Percentiles rank a stretch among this genome's conserved stretches.
Conservation (phyloP, 2,888 invertebrate genomes). For the Zele albiditarsus region DNA sequence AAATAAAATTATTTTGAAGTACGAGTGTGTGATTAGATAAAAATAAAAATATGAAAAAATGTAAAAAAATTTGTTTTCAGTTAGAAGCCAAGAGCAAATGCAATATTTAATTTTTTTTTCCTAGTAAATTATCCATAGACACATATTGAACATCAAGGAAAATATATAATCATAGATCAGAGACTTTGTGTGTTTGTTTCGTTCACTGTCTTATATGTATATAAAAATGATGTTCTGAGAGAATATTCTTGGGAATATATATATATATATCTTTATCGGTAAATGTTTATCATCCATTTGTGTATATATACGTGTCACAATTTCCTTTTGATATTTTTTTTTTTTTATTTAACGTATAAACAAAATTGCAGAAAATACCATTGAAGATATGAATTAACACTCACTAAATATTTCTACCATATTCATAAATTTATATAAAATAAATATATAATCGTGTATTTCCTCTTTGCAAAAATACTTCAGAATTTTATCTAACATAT, state of each 20-base stretch:
- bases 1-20: constrained; percentile 15
- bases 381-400: constrained; percentile 5
- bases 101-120: neutral
- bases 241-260: constrained; percentile 60
- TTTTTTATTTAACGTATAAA: constrained; percentile 58
- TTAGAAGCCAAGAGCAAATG: neutral
- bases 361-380: constrained; percentile 63
- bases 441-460: neutral
- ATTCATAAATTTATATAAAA: constrained; percentile 8
- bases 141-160: constrained; percentile 55
- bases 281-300: constrained; percentile 69
- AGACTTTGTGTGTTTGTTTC: constrained; percentile 31
- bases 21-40: neutral
- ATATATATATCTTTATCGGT: constrained; percentile 64
- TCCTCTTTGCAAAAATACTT: too few species aligned
- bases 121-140: neutral
- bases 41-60: neutral
- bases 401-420: neutral
- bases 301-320: constrained; percentile 58
- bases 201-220: constrained; percentile 33
- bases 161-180: constrained; percentile 64
- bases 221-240: constrained; percentile 42
- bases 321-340: constrained; percentile 67
- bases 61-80: neutral
- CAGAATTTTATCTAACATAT: too few species aligned